Conservation (phyloP, 2,113 vertebrate genomes). For the Urocynchramus pylzowi region DNA sequence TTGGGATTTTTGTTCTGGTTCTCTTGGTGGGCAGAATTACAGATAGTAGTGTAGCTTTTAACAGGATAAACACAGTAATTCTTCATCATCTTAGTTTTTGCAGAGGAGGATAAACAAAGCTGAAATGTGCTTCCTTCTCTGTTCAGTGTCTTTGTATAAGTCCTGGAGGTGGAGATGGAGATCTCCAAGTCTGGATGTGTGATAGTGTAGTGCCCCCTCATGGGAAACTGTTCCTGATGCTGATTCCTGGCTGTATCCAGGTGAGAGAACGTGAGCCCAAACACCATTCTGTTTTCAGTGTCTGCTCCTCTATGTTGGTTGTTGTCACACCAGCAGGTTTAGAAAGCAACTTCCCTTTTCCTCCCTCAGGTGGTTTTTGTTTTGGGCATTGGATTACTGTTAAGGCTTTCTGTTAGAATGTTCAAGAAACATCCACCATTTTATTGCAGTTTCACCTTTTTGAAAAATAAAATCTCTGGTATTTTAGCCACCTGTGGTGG, state of each 20-base stretch:
- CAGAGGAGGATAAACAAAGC: not conserved
- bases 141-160: accelerated
- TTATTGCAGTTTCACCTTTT: not conserved
- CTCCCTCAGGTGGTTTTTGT: not conserved
- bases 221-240: not conserved
- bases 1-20: not conserved
- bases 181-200: not conserved
- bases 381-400: not conserved
- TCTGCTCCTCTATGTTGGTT: accelerated
- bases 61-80: not conserved
- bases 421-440: not conserved
- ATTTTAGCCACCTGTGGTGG: not conserved
- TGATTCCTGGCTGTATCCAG: not conserved
- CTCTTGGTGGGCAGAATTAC: not conserved
- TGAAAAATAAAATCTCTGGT: not conserved
- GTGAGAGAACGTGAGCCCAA: not conserved
- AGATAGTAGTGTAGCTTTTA: not conserved
- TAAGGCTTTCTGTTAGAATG: not conserved
- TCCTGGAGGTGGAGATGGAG: not conserved
- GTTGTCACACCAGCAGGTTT: not conserved
- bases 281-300: not conserved
- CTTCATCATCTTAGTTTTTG: not conserved
- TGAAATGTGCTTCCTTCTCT: not conserved
- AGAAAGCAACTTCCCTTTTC: not conserved
- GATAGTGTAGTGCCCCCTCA: not conserved